Base-by-base conservation (phyloP, 2,113 vertebrate genomes). In the Xiphophorus couchianus region DNA sequence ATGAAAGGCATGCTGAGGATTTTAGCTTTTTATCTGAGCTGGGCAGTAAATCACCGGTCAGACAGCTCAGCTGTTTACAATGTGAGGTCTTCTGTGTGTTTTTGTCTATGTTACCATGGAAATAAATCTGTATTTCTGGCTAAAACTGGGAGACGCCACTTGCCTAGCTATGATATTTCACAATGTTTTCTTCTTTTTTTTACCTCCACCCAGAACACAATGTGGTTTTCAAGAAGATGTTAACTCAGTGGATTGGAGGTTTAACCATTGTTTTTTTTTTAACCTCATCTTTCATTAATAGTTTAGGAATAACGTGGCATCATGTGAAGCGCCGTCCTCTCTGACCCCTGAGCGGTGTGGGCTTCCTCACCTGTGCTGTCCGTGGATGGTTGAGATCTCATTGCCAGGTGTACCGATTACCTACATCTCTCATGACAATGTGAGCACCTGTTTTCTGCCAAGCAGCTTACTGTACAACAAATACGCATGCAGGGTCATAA, bases 1-100 rank as follows among this genome's bases (percentile, higher is more conserved):
- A 89, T 86, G 83, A 84, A 89, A 84, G 83, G 62, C 80, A 81
- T 30, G 29, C 64, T 42, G 60, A 81, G 73, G 33, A 66, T 83
- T 86, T 83, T 39, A 79, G 69, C 74, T 71, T 76, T 84, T 76
- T 74, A 80, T 82, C 65, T 35, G 71, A 63, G 67, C 72, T 69
- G 60, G 30, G 81, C 76, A 13, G 67, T 89, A 85, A 88, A 85
- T 90, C 70, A 83, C 11, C 0, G 19, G 60, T 70, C 64, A 67
- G 73, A 74, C 66, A 15, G 69, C 69, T 76, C 82, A 77, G 67
- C 27, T 71, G 17, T 48, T 39, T 62, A 29, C 67, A 13, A 60
- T 22, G n/a, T 0, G 31, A 62, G 66, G 71, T 44, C 62, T 76
- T 0, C 72, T n/a, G 58, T 62, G 51, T 5, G 14, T 42, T 13